Conservation (phyloP, 1,140 invertebrate species). For the Atta cephalotes region DNA sequence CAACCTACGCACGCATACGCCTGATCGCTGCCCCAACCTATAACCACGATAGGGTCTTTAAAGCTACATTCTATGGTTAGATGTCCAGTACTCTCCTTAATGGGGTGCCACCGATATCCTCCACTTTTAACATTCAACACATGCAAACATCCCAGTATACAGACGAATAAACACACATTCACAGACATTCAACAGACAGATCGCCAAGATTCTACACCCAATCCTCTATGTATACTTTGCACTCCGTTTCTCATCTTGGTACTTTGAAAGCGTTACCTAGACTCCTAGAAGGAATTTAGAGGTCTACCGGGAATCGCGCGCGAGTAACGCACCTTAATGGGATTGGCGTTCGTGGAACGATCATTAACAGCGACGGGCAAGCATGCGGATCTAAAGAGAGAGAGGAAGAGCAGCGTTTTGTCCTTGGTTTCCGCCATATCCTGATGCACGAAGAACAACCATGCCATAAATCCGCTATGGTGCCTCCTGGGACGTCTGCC, state of each 20-base stretch:
- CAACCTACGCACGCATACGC: constrained; percentile 48
- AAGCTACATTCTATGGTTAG: constrained; percentile 56
- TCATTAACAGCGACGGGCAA: constrained; percentile 74
- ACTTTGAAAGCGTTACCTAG: constrained; percentile 45
- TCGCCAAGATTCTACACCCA: constrained; percentile 4
- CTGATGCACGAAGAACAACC: constrained; percentile 55
- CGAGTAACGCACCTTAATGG: constrained; percentile 77
- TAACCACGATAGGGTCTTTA: constrained; percentile 43
- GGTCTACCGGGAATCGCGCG: constrained; percentile 76
- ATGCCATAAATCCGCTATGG: constrained; percentile 64
- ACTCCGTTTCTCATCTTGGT: constrained; percentile 66
- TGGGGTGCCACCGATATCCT: constrained; percentile 81
- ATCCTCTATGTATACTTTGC: constrained; percentile 27
- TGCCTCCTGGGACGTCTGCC: constrained; percentile 55
- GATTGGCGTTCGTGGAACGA: constrained; percentile 78
- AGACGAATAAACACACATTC: constrained; percentile 8
- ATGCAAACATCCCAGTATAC: constrained; percentile 12
- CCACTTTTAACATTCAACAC: constrained; percentile 47
- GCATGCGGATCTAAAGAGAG: constrained; percentile 25
- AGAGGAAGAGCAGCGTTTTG: constrained; percentile 54
- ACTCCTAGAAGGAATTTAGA: constrained; percentile 77
- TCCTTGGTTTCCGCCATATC: constrained; percentile 43
- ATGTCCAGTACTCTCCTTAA: constrained; percentile 83
- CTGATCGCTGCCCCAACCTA: constrained; percentile 11
- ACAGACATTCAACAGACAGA: neutral